Conservation (phyloP, 2,888 invertebrate species). For the Erebia epiphron region DNA sequence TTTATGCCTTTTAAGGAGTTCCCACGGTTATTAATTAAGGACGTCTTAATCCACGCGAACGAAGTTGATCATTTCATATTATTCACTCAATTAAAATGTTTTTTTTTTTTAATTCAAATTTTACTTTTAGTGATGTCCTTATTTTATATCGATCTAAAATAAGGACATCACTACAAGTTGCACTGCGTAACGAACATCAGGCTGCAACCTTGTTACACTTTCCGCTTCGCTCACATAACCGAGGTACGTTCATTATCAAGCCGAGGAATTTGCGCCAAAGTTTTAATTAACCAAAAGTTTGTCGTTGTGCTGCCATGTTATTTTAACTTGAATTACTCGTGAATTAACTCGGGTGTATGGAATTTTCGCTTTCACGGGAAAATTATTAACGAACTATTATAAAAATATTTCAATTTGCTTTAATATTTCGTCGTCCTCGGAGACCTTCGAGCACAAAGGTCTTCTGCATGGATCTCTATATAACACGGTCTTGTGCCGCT, state of each 20-base stretch:
- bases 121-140: too few species aligned
- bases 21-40: too few species aligned
- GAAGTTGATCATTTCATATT: too few species aligned
- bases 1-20: too few species aligned
- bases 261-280: conserved; percentile 24
- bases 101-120: too few species aligned
- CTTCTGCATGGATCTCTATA: too few species aligned
- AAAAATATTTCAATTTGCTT: too few species aligned
- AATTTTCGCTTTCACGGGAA: neutral
- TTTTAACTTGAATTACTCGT: conserved; percentile 7
- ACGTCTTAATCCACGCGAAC: too few species aligned
- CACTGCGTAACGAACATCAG: conserved; percentile 32
- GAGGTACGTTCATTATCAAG: conserved; percentile 17
- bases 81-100: too few species aligned
- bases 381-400: neutral
- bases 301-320: conserved; percentile 4
- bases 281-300: conserved; percentile 31
- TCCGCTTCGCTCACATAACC: conserved; percentile 30
- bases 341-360: neutral
- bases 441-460: too few species aligned
- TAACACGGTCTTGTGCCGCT: too few species aligned
- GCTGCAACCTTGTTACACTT: conserved; percentile 40
- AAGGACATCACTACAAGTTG: conserved; percentile 25
- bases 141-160: conserved; percentile 16
- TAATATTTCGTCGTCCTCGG: too few species aligned